Percentiles rank a stretch among this genome's conserved stretches.
phyloP scores from a whole-genome alignment of 2,888 invertebrate genomes.

The Mythimna pallens region DNA sequence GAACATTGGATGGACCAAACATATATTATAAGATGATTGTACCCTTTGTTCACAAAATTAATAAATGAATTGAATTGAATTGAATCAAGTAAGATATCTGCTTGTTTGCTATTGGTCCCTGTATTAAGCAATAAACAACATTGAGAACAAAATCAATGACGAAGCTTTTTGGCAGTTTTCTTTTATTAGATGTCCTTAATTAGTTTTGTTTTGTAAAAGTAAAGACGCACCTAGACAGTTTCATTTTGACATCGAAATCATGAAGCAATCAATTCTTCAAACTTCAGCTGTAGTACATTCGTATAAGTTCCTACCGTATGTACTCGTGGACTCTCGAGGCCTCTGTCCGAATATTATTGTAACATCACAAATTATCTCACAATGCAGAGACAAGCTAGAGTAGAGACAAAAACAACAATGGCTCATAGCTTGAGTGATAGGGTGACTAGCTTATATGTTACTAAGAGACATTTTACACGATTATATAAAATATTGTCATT shows the following conservation, averaged over 20 bases:
- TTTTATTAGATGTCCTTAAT: background rate
- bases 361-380: conserved; percentile 76
- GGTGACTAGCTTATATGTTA: conserved; percentile 53
- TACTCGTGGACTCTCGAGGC: conserved; percentile 47
- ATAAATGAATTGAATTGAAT: too few species aligned
- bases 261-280: conserved; percentile 37
- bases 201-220: background rate
- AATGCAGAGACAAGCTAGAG: conserved; percentile 66
- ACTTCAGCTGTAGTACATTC: conserved; percentile 31
- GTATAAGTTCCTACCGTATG: conserved; percentile 51
- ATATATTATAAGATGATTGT: too few species aligned
- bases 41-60: too few species aligned
- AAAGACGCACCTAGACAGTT: background rate
- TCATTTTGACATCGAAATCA: conserved; percentile 14
- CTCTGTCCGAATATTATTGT: conserved; percentile 65
- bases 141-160: too few species aligned
- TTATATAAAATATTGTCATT: background rate
- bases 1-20: too few species aligned
- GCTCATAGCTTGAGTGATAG: conserved; percentile 69
- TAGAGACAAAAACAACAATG: conserved; percentile 80
- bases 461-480: background rate
- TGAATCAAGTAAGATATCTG: too few species aligned
- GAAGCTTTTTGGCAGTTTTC: too few species aligned
- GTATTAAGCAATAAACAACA: too few species aligned
- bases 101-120: too few species aligned